phyloP scores from a whole-genome alignment of 1,140 invertebrate species.

The Acyrthosiphon pisum region DNA sequence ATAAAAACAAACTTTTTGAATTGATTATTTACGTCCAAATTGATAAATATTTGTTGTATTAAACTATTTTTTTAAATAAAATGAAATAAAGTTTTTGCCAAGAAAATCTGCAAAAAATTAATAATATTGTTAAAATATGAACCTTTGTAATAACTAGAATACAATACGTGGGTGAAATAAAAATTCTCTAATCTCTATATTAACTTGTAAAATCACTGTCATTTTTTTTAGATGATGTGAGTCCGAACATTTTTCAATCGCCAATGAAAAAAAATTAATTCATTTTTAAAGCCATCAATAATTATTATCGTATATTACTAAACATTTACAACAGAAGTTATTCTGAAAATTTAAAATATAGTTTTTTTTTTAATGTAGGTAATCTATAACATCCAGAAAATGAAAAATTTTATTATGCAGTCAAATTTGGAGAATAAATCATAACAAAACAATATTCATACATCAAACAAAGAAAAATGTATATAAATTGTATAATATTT shows the following conservation, averaged over 20 bases:
- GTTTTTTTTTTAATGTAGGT: neutral
- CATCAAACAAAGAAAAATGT: constrained; percentile 18
- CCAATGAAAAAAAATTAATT: neutral
- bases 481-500: constrained; percentile 42
- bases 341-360: neutral
- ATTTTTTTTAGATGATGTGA: neutral
- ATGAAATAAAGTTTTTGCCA: neutral
- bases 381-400: constrained; percentile 26
- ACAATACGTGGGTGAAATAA: neutral
- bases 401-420: constrained; percentile 4
- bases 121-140: neutral
- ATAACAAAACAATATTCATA: constrained; percentile 27
- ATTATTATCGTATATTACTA: constrained; percentile 41
- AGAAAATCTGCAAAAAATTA: neutral
- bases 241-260: neutral
- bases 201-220: neutral
- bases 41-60: neutral
- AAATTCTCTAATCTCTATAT: neutral
- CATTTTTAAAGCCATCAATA: constrained; percentile 33
- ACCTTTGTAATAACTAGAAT: neutral
- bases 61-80: neutral
- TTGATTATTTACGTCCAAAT: neutral
- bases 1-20: neutral
- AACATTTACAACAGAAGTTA: constrained; percentile 16
- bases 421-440: neutral